These are phyloP conservation scores for Silurus asotus DNA, from an alignment of 2,113 vertebrate genomes.

Conservation along the genomic window DNA sequence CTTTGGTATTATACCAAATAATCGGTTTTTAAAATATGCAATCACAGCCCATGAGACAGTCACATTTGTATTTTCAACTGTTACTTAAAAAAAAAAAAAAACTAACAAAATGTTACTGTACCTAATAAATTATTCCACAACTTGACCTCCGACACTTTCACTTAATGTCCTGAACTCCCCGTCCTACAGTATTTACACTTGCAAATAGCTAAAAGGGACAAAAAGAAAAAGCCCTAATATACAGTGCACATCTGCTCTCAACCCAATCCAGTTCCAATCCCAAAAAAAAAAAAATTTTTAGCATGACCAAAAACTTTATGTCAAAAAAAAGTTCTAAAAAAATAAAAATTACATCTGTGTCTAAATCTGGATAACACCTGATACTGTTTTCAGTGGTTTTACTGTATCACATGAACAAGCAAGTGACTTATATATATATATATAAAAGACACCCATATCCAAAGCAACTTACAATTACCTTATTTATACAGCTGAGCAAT, in stretches of 20 bases:
- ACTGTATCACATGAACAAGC: slow-evolving; percentile 45
- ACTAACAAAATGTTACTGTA: too few relatives aligned
- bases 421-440: slow-evolving; percentile 29
- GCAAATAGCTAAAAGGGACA: background rate
- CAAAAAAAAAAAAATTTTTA: background rate
- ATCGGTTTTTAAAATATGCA: background rate
- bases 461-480: too few relatives aligned
- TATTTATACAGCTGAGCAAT: too few relatives aligned
- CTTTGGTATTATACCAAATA: background rate
- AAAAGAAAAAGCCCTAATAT: background rate
- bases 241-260: background rate
- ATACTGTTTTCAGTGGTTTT: background rate
- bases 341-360: background rate
- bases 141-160: background rate
- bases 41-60: background rate
- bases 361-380: background rate
- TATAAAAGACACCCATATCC: too few relatives aligned
- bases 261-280: background rate
- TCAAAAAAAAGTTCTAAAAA: background rate
- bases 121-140: background rate
- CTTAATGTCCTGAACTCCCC: background rate
- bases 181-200: background rate
- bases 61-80: background rate
- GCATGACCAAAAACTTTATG: background rate
- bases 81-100: background rate